Percentiles rank a stretch among this genome's conserved stretches.
Conservation (phyloP, 2,888 invertebrate species). For the Trachelus troglodyta region DNA sequence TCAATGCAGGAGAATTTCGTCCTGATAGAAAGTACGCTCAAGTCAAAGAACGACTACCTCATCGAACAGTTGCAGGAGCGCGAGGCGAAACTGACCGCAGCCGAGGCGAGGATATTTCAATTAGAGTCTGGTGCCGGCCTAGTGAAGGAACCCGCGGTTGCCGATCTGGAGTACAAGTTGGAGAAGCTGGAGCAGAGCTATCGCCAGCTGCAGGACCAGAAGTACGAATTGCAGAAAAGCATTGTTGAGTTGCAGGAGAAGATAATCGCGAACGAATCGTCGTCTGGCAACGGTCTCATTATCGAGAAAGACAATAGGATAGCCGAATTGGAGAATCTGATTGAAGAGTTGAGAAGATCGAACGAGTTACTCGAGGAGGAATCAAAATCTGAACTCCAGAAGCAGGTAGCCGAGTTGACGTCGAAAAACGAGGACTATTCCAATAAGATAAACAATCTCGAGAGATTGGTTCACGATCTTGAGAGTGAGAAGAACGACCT, state of each 20-base stretch:
- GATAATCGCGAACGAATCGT: constrained; percentile 42
- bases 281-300: constrained; percentile 40
- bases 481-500: constrained; percentile 48
- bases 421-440: constrained; percentile 51
- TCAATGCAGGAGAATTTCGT: constrained; percentile 84
- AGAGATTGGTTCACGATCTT: constrained; percentile 47
- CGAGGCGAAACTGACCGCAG: constrained; percentile 68
- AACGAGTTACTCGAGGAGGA: constrained; percentile 54
- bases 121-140: constrained; percentile 53
- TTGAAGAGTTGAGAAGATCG: constrained; percentile 59
- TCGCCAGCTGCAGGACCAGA: constrained; percentile 54
- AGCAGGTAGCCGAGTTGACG: constrained; percentile 47
- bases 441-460: constrained; percentile 49
- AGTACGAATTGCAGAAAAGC: constrained; percentile 55
- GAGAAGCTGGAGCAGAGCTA: constrained; percentile 49
- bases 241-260: constrained; percentile 54
- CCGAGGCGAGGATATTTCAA: constrained; percentile 50
- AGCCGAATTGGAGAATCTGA: constrained; percentile 62
- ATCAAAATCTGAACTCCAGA: constrained; percentile 51
- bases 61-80: constrained; percentile 70
- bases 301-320: constrained; percentile 64
- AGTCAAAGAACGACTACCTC: constrained; percentile 73
- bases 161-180: constrained; percentile 49
- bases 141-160: constrained; percentile 38
- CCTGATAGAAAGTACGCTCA: constrained; percentile 77